A percentile compares a stretch with the other conserved stretches of the same genome.
These are phyloP conservation scores for Indri indri DNA, from an alignment of 2,113 vertebrate genomes.

Conservation along the genomic window DNA sequence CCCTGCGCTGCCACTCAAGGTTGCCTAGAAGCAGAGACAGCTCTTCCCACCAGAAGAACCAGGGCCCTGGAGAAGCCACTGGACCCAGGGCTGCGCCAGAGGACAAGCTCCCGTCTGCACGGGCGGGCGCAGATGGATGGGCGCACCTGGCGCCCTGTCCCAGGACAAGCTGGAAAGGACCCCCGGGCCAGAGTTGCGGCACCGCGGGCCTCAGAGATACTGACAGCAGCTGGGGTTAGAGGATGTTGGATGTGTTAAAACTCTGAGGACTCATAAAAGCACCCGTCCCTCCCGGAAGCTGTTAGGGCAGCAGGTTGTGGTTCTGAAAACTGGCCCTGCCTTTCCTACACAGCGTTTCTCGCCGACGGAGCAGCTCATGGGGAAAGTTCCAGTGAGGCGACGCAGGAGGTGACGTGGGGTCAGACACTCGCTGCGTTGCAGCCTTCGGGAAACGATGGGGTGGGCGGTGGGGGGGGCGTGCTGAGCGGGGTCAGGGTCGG, in stretches of 20 bases:
- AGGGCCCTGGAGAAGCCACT: background rate
- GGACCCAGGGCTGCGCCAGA: too few relatives aligned
- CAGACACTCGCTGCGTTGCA: too few relatives aligned
- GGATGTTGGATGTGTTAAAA: too few relatives aligned
- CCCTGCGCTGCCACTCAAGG: background rate
- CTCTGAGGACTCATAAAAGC: background rate
- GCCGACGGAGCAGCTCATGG: background rate
- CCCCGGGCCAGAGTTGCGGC: background rate
- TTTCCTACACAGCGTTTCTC: background rate
- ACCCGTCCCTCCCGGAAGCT: background rate
- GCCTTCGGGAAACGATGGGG: background rate
- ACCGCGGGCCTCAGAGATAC: too few relatives aligned
- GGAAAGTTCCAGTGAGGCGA: background rate
- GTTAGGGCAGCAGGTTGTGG: too few relatives aligned
- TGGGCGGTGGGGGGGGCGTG: too few relatives aligned
- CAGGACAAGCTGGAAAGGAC: background rate
- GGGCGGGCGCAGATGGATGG: too few relatives aligned
- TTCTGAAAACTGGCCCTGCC: background rate
- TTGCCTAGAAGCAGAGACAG: background rate
- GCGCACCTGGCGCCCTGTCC: background rate
- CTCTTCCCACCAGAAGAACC: too few relatives aligned
- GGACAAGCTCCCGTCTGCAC: too few relatives aligned
- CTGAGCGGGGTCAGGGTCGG: accelerated
- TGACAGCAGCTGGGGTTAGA: background rate
- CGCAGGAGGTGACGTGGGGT: too few relatives aligned